phyloP scores from a whole-genome alignment of 2,797 vertebrate species.

The Fistularia tabacaria region DNA sequence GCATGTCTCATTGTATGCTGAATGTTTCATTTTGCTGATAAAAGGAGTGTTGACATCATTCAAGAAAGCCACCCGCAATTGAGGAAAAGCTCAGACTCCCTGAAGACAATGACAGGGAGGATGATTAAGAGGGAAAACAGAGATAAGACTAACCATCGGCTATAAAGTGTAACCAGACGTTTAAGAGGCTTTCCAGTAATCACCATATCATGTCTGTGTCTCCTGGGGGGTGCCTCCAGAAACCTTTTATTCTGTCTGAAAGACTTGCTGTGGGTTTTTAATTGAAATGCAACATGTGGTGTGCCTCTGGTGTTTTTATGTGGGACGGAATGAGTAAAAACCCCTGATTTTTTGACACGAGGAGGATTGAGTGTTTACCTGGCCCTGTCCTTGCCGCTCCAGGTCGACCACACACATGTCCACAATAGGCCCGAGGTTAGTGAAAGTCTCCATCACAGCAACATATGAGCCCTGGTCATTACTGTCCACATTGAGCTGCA shows the following conservation, averaged over 20 bases:
- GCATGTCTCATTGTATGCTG: slow-evolving; percentile 8
- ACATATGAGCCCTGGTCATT: slow-evolving; percentile 98
- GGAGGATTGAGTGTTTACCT: slow-evolving; percentile 73
- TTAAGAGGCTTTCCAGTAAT: slow-evolving; percentile 18
- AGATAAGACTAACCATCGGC: slow-evolving; percentile 15
- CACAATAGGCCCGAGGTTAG: slow-evolving; percentile 96
- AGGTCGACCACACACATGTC: slow-evolving; percentile 99
- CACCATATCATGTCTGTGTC: slow-evolving; percentile 7
- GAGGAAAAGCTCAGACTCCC: slow-evolving; percentile 7
- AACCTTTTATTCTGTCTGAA: neutral
- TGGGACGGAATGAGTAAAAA: no score
- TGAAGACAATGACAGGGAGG: slow-evolving; percentile 25
- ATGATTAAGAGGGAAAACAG: slow-evolving; percentile 19
- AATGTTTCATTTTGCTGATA: slow-evolving; percentile 38
- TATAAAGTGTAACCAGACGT: slow-evolving; percentile 5
- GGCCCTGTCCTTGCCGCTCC: slow-evolving; percentile 96
- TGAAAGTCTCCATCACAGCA: slow-evolving; percentile 98
- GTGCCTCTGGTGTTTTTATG: no score
- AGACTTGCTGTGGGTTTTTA: neutral
- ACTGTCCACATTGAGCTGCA: slow-evolving; percentile 96
- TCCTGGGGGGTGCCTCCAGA: neutral
- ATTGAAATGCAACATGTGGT: neutral
- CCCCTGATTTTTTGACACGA: no score
- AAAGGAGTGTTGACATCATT: slow-evolving; percentile 23
- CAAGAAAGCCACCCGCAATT: slow-evolving; percentile 3